Base-by-base conservation (phyloP, 2,113 vertebrate genomes). In the Apus apus region DNA sequence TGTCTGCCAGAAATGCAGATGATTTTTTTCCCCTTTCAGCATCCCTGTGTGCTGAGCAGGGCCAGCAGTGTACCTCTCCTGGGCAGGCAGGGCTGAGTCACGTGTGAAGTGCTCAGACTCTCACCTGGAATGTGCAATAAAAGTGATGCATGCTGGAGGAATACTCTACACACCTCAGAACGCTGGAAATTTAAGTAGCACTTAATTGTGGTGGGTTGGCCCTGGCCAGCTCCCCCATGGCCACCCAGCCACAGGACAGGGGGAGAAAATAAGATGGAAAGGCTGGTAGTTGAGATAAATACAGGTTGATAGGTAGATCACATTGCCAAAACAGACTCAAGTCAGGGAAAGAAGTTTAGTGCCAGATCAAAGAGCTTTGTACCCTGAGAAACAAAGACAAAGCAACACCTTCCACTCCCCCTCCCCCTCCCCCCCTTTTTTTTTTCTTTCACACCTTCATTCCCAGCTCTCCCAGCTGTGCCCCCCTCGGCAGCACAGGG, bases 401-500 rank as follows among this genome's bases (percentile, higher is more conserved):
- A 78, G 14, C 13, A 76, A 22, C 0, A 1, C 7, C 3, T 29
- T 19, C 6, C 36, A 54, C 5, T 13, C 29, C 3, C 13, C 4
- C 7, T 1, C 23, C 53, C 13, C 14, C 26, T 20, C 13, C 4
- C 7, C 1, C 23, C 53, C 13, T 8, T 13, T 20, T 51, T 46
- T 23, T 53, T 27, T 15, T 11, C 36, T 2, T 68, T 68, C 4
- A 1, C 2, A 1, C 27, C 15, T 61, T 32, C 36, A 18, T 77
- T 62, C 36, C 29, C 61, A 65, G 4, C 16, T 70, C 46, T 26
- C 43, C 29, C 51, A 4, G 18, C 21, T 46, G 22, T 51, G 13
- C 51, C 51, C 13, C 4, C 26, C 4, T 2, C 8, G 13, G 43
- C 2, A 0, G 43, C 8, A 2, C 10, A 13, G 30, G 14, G 13